Conservation (phyloP, 1,140 invertebrate genomes). For the Panulirus ornatus region DNA sequence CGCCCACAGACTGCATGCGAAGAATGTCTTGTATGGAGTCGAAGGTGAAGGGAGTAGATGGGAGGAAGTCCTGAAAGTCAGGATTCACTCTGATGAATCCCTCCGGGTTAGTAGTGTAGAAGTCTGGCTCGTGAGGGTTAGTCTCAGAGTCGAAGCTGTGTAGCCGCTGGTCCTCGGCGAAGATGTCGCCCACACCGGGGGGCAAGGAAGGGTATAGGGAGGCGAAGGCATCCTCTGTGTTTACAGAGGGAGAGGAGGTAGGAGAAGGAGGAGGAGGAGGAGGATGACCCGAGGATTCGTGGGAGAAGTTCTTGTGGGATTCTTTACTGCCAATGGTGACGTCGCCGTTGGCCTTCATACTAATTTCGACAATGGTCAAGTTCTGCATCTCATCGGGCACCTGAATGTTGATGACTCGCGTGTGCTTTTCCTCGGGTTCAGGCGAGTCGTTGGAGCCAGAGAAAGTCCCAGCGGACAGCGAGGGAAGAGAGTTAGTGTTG, state of each 20-base stretch:
- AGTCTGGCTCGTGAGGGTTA: background rate
- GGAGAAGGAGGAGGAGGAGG: background rate
- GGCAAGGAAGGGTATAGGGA: background rate
- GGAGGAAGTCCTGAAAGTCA: background rate
- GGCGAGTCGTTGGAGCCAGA: background rate
- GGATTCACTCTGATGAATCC: background rate
- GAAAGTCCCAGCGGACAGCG: no score
- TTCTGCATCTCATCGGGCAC: conserved; percentile 69
- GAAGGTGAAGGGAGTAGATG: background rate
- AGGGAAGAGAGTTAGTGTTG: background rate
- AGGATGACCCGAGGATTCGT: background rate
- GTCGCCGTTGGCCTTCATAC: conserved; percentile 72
- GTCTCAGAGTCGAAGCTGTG: background rate
- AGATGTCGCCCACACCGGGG: conserved; percentile 12
- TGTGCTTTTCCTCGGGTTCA: background rate
- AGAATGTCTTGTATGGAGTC: conserved; percentile 46
- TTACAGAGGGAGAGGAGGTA: background rate
- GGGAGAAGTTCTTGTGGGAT: background rate
- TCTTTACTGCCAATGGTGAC: conserved; percentile 45
- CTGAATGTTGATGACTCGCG: conserved; percentile 62
- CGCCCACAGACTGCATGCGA: conserved; percentile 51
- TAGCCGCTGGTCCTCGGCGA: conserved; percentile 29
- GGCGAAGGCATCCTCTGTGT: no score
- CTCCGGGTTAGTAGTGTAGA: conserved; percentile 33
- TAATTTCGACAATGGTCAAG: conserved; percentile 67